Base-by-base conservation (phyloP, 2,113 vertebrate species). In the Ochotona princeps region DNA sequence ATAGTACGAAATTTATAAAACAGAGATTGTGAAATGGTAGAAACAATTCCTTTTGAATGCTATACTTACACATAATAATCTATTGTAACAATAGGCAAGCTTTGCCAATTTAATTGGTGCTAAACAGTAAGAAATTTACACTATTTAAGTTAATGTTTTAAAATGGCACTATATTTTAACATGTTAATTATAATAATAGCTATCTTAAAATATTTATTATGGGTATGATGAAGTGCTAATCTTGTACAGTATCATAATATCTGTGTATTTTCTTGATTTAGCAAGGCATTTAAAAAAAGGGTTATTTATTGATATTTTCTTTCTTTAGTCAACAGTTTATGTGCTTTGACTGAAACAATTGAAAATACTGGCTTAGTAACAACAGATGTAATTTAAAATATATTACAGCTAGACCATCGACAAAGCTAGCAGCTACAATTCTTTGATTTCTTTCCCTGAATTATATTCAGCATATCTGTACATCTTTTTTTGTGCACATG, bases 401-500 rank as follows among this genome's bases (percentile, higher is more conserved):
- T 20, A 13, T 30, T 78, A 51, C 20, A 67, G 7, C 35, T 80
- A 82, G 11, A 84, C 3, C 7, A 20, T 8, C 3, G n/a, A 78
- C 38, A 90, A 49, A 90, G 47, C 5, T 73, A 84, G 0, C 20
- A 44, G 9, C 63, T 91, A 92, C 57, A 91, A 51, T 32, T 38
- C 0, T 49, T 83, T 83, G 9, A 87, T n/a, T 78, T 75, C 7
- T 92, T 35, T 60, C 57, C 44, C 75, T 91, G 65, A 26, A 85
- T 57, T 92, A 15, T 69, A 90, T 54, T 83, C 66, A 72, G 17
- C 25, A 32, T 14, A 82, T 81, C 63, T 82, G 83, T 67, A 13
- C 12, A 60, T 87, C 28, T 82, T 93, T 91, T n/a, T 92, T 94
- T 79, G 38, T 63, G 26, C 12, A 47, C 32, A 82, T 74, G 87